phyloP scores from a whole-genome alignment of 2,888 invertebrate species.

The Melinaea marsaeus region DNA sequence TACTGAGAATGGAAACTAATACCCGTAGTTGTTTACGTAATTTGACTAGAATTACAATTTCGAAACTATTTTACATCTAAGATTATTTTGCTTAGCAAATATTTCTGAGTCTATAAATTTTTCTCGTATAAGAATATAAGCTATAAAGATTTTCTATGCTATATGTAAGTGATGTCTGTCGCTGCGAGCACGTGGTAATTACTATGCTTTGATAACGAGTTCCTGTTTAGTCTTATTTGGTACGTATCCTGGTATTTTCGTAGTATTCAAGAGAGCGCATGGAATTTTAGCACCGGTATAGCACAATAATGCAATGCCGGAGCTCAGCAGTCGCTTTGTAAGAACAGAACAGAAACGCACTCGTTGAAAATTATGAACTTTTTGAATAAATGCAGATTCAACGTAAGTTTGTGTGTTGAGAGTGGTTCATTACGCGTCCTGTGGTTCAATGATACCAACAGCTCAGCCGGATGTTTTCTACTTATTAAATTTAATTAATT shows the following conservation, averaged over 20 bases:
- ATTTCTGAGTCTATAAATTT: conserved; percentile 22
- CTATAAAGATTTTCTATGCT: conserved; percentile 7
- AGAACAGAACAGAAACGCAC: conserved; percentile 41
- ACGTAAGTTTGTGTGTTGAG: conserved; percentile 44
- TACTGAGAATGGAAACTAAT: conserved; percentile 40
- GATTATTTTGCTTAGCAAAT: conserved; percentile 21
- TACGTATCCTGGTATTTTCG: conserved; percentile 45
- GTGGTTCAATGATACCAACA: conserved; percentile 33
- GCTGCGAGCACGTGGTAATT: not conserved
- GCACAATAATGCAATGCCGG: conserved; percentile 69
- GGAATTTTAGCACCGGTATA: conserved; percentile 66
- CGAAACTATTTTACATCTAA: conserved; percentile 40
- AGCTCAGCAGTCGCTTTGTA: conserved; percentile 60
- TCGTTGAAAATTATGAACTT: conserved; percentile 61
- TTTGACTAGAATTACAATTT: conserved; percentile 38
- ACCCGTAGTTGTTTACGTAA: conserved; percentile 40
- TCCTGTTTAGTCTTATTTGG: conserved; percentile 31
- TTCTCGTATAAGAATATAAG: conserved; percentile 19
- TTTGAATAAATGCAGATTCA: conserved; percentile 62
- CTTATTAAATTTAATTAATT: conserved; percentile 24
- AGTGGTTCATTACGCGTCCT: conserved; percentile 53
- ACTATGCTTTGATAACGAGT: not conserved
- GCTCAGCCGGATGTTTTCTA: conserved; percentile 21
- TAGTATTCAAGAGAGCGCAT: conserved; percentile 57
- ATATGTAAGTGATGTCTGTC: not conserved